Conservation (phyloP, 2,113 vertebrate species). For the Protobothrops flavoviridis region DNA sequence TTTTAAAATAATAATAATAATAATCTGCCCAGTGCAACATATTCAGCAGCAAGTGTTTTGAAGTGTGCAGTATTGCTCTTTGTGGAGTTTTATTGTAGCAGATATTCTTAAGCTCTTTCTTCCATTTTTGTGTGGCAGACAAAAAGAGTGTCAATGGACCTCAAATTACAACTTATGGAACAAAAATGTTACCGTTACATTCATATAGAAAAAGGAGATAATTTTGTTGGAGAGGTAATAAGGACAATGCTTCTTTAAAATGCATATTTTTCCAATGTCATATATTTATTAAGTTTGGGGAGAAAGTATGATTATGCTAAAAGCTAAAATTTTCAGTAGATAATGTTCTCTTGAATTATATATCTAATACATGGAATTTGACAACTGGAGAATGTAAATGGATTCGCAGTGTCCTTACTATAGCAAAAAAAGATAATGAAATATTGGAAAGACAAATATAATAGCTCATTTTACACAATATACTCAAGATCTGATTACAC, state of each 20-base stretch:
- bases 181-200: neutral
- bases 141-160: neutral
- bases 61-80: neutral
- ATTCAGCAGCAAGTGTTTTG: neutral
- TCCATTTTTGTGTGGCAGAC: neutral
- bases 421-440: neutral
- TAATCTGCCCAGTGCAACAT: neutral
- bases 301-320: neutral
- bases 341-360: neutral
- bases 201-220: neutral
- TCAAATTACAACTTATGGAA: neutral
- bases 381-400: neutral
- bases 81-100: neutral
- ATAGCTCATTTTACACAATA: neutral
- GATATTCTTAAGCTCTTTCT: fast-evolving
- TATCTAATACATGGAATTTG: neutral
- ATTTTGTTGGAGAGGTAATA: neutral
- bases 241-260: neutral
- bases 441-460: neutral
- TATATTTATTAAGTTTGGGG: neutral
- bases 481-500: neutral
- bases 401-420: too few relatives aligned
- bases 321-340: neutral
- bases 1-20: neutral
- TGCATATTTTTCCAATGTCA: neutral